Evolutionary conservation across 1,140 invertebrate genomes (phyloP), one percentile per base, ranked within the genome.

Genomic region (Augochlora pura): DNA sequence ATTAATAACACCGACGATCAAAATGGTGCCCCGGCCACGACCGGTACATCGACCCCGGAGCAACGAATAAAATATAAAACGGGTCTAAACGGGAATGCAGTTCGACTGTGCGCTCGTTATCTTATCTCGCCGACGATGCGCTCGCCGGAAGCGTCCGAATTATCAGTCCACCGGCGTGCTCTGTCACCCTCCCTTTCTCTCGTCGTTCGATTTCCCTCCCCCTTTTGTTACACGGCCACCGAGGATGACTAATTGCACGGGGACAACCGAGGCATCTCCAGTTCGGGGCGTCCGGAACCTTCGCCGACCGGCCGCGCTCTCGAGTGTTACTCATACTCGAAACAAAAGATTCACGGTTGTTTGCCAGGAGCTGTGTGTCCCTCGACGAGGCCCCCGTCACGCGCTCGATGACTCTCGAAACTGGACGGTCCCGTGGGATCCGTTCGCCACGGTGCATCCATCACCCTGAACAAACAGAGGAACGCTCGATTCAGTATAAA

Each of bases 231-330:
- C 57, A 2, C 12, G 60, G 8, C 18, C 16, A 6, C 21, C 9
- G 21, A 66, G 72, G 79, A 87, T 85, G 83, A 88, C 82, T 88
- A 88, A 87, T 84, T 88, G 79, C 72, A 46, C 59, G 52, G 60
- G 78, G 77, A 83, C 71, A 42, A 21, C 38, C 59, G 68, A 66
- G 73, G 83, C 87, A 88, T 82, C 85, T 87, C n/a, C n/a, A 81
- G 86, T 64, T 42, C 23, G 12, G 9, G 72, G 25, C 57, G 67
- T 16, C 49, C 25, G 63, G 62, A 27, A 9, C 60, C 54, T 32
- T 46, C 46, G 23, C 21, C 23, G 25, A 52, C 25, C 66, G 68
- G 80, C 70, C n/a, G n/a, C n/a, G n/a, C n/a, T n/a, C 73, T 77
- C 54, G 32, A 57, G 46, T 0, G 78, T 81, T 84, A 85, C 77